Base-by-base conservation (phyloP, 35 echinoderm and acorn worm species). In the Patiria miniata region DNA sequence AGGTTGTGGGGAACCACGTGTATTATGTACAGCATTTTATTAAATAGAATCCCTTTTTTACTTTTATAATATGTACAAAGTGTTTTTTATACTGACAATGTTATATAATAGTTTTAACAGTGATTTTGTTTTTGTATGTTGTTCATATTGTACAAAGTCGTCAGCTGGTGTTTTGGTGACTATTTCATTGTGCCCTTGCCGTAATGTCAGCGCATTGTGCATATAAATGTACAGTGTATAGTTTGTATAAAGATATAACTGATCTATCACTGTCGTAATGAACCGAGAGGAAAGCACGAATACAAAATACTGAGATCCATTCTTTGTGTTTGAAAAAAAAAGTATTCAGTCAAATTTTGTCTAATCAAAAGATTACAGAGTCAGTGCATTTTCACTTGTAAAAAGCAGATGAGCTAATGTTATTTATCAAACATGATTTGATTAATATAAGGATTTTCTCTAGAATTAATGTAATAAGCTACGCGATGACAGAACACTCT, bases 21-120 rank as follows among this genome's bases (percentile, higher is more conserved):
- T 73, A 73, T 73, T 73, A 73, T 73, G 65, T 73, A 73, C 26
- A 73, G 65, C 65, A 73, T 73, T 73, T 73, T 73, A 47, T 73
- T 73, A 30, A 73, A 73, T 73, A 73, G 26, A 73, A 34, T 14
- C 26, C 65, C 65, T 23, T 73, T 73, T 73, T 73, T 73, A 73
- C 65, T 73, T 73, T 73, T 73, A 73, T 73, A 73, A 22, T 26
- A 14, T 26, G 26, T 32, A 26, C 23, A 73, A 73, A 32, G 34
- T 73, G 57, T 73, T 22, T 73, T 69, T 73, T 73, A 73, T 73
- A 73, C 65, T 73, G 65, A 73, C 65, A 73, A 73, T 18, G 65
- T 73, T 34, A 73, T 73, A 73, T 36, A 14, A 73, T 28, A 32
- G 26, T 22, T 30, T 73, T 73, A 73, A 73, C 19, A 73, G 65